These are phyloP conservation scores for Leuctra nigra DNA, from an alignment of 2,888 invertebrate species.

Conservation along the genomic window DNA sequence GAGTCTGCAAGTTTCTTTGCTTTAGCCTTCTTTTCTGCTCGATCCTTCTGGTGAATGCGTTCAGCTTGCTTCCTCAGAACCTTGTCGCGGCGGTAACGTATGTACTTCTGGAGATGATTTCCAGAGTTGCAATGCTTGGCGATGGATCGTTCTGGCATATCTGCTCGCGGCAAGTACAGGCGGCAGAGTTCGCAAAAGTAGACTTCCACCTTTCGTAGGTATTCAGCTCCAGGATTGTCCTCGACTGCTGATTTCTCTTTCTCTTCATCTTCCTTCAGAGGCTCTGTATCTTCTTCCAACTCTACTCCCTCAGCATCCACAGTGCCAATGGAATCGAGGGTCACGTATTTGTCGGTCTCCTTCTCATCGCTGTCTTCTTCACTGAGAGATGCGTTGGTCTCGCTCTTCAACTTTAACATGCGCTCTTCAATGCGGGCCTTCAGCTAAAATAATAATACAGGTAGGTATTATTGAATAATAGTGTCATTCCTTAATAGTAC, in stretches of 20 bases:
- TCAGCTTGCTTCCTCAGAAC: slow-evolving; percentile 65
- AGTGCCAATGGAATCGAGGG: slow-evolving; percentile 82
- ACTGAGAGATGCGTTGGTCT: slow-evolving; percentile 25
- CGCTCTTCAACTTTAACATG: slow-evolving; percentile 28
- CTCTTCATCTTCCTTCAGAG: slow-evolving; percentile 47
- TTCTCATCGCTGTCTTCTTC: slow-evolving; percentile 47
- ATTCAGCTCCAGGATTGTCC: slow-evolving; percentile 66
- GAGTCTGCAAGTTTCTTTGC: neutral
- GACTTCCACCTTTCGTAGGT: slow-evolving; percentile 69
- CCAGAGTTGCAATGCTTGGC: slow-evolving; percentile 69
- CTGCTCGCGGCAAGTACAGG: slow-evolving; percentile 61
- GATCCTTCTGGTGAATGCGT: slow-evolving; percentile 29
- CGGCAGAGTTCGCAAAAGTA: slow-evolving; percentile 76
- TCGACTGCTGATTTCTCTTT: slow-evolving; percentile 46
- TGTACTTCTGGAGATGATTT: slow-evolving; percentile 68
- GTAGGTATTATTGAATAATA: too few species aligned
- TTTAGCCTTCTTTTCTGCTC: neutral
- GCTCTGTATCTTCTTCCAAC: slow-evolving; percentile 42
- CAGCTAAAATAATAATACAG: too few species aligned
- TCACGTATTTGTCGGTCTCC: slow-evolving; percentile 76
- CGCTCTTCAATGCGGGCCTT: slow-evolving; percentile 47
- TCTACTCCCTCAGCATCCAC: slow-evolving; percentile 61
- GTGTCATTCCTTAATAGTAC: too few species aligned
- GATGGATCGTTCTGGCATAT: slow-evolving; percentile 47
- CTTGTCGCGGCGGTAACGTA: slow-evolving; percentile 65